Conservation (phyloP, 2,888 invertebrate species). For the Drosophila birchii region DNA sequence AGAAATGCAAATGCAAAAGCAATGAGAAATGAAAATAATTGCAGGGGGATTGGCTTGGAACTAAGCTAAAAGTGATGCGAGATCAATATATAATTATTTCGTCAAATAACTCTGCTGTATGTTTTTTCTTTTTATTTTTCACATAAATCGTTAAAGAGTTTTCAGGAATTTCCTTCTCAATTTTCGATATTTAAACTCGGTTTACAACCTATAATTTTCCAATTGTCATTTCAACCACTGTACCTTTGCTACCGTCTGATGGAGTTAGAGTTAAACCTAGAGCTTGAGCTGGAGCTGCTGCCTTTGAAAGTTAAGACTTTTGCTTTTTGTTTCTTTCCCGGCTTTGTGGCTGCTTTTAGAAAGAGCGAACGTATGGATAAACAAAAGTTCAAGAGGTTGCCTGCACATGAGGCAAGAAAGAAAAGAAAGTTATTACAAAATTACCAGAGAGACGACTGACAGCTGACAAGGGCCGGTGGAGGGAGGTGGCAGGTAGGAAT, state of each 20-base stretch:
- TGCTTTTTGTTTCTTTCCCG: conserved; percentile 49
- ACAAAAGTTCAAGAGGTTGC: conserved; percentile 73
- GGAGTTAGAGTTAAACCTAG: conserved; percentile 7
- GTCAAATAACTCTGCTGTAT: neutral
- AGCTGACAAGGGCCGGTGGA: conserved; percentile 58
- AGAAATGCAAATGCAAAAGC: conserved; percentile 15
- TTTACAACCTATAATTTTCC: neutral
- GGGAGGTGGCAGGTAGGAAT: conserved; percentile 14
- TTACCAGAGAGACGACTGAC: conserved; percentile 59
- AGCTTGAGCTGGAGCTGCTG: conserved; percentile 1
- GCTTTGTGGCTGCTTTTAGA: conserved; percentile 62
- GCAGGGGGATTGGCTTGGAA: neutral
- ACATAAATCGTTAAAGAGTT: neutral
- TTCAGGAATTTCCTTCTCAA: neutral
- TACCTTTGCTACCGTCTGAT: conserved; percentile 59
- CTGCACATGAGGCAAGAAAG: conserved; percentile 69
- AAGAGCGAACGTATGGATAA: conserved; percentile 66
- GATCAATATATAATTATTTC: neutral
- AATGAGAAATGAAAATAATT: conserved; percentile 17
- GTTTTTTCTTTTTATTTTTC: neutral
- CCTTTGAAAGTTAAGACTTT: conserved; percentile 68
- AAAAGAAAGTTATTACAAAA: conserved; percentile 79
- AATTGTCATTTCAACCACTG: conserved; percentile 42
- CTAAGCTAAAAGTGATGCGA: neutral
- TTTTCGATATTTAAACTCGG: neutral